A percentile compares a stretch with the other conserved stretches of the same genome.
Evolutionary conservation across 92 coral and sea anemone genomes (phyloP).

Genomic region (Zoanthus gigantus): DNA sequence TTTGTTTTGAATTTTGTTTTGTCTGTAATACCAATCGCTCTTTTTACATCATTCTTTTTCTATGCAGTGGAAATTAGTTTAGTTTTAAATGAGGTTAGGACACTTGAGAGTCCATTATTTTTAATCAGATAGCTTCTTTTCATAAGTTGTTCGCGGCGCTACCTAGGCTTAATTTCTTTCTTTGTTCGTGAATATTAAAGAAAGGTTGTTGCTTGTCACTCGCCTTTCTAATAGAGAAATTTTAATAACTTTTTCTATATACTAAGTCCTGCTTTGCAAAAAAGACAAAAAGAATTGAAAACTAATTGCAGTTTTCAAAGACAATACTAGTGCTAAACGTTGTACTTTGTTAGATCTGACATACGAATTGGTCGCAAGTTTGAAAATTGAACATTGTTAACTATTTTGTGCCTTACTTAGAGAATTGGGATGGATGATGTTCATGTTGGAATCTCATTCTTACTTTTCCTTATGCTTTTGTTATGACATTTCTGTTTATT

Average conservation of each 20-base stretch:
- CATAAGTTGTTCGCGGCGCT: not conserved
- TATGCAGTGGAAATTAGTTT: constrained; percentile 9
- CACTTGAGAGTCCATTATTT: constrained; percentile 5
- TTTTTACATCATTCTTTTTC: constrained; percentile 22
- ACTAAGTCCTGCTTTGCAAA: not conserved
- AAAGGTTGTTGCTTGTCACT: not conserved
- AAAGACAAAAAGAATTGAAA: not conserved
- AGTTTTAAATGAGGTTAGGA: constrained; percentile 16
- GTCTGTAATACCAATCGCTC: not conserved
- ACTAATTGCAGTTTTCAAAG: not conserved
- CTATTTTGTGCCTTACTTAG: not conserved
- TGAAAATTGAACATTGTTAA: not conserved
- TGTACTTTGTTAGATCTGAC: too few relatives aligned
- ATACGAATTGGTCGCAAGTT: too few relatives aligned
- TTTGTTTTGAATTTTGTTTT: not conserved
- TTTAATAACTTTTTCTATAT: not conserved
- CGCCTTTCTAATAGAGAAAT: not conserved
- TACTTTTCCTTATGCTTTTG: not conserved
- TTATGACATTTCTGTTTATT: not conserved
- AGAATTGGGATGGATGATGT: too few relatives aligned
- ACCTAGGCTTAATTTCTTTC: not conserved
- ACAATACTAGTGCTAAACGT: not conserved
- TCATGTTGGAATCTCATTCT: not conserved
- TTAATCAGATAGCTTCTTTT: not conserved
- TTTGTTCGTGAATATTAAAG: constrained; percentile 3